Percentiles rank a stretch among this genome's conserved stretches.
Conservation (phyloP, 2,797 vertebrate species). For the Spondyliosoma cantharus region DNA sequence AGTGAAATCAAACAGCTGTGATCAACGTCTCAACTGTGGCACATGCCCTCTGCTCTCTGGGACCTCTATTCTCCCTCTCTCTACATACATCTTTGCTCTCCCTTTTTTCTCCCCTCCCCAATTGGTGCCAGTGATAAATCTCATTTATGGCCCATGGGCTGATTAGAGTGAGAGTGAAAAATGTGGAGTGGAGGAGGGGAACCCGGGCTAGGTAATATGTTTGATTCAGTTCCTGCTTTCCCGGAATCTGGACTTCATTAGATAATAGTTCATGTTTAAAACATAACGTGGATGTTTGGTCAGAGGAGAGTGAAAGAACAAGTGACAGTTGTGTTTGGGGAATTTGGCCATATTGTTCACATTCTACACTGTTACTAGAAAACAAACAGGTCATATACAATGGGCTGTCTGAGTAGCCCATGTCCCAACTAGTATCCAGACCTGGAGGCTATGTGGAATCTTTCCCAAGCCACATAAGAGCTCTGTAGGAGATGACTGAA, state of each 20-base stretch:
- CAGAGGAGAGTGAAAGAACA: conserved; percentile 34
- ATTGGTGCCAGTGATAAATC: conserved; percentile 81
- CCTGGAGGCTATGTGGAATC: conserved; percentile 50
- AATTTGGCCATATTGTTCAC: conserved; percentile 32
- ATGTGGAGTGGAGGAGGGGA: conserved; percentile 73
- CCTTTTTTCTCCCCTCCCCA: conserved; percentile 53
- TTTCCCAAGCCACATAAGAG: conserved; percentile 54
- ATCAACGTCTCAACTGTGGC: conserved; percentile 18
- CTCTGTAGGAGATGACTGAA: conserved; percentile 50
- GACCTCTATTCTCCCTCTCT: conserved; percentile 49
- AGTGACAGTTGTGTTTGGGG: conserved; percentile 47
- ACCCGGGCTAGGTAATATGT: conserved; percentile 67
- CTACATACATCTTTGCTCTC: conserved; percentile 43
- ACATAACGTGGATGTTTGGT: conserved; percentile 65
- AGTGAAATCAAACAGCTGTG: conserved; percentile 43
- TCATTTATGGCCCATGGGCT: conserved; percentile 78
- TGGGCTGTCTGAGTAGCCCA: conserved; percentile 40
- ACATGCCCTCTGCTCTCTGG: conserved; percentile 55
- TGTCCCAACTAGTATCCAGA: conserved; percentile 52
- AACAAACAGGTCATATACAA: conserved; percentile 47
- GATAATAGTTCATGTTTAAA: conserved; percentile 78
- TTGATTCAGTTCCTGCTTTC: conserved; percentile 75
- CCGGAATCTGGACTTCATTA: conserved; percentile 75
- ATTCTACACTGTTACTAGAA: conserved; percentile 33
- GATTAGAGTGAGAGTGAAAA: conserved; percentile 80